Evolutionary conservation across 2,113 vertebrate genomes (phyloP), one percentile per base, ranked within the genome.

Genomic region (Cromileptes altivelis): DNA sequence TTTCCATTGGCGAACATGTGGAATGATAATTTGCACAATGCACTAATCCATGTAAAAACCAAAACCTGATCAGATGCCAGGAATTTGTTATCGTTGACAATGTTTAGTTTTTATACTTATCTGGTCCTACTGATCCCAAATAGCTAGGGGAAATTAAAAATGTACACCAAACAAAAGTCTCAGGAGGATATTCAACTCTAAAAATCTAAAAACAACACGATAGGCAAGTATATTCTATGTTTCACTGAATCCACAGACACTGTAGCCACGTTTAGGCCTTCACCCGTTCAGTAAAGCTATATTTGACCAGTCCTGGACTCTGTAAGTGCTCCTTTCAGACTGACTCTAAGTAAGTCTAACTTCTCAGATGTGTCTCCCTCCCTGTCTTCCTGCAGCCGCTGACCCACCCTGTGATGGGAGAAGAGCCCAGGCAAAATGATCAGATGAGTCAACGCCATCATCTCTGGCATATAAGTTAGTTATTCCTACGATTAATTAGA

Each of bases 401-500:
- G 74, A 75, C 45, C 37, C 13, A 9, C 68, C 23, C 5, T 56
- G 65, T 40, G 25, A 65, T n/a, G 15, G 33, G 7, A 70, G 6
- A 33, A 19, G 45, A 70, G 47, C 64, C 58, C 37, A 23, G 42
- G 70, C 45, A 9, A 79, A 67, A 80, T 47, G 27, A 81, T 69
- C 61, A 62, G 75, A 92, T 94, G 93, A 93, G 81, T 93, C 90
- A 93, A 87, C 49, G 7, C 27, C 80, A 74, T 78, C 77, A 86
- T 9, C 40, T 4, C 33, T 74, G 78, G 57, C 71, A 78, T 58
- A 70, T 80, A 88, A 85, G 56, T 87, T 82, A 69, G 74, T 91
- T 85, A 88, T 88, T 89, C 42, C 37, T 56, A 14, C 58, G 53
- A 85, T 82, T 88, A 90, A 78, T 81, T 85, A 69, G 61, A 86